Evolutionary conservation across 2,888 invertebrate species (phyloP), one percentile per base, ranked within the genome.

Genomic region (Tiliacea citrago): DNA sequence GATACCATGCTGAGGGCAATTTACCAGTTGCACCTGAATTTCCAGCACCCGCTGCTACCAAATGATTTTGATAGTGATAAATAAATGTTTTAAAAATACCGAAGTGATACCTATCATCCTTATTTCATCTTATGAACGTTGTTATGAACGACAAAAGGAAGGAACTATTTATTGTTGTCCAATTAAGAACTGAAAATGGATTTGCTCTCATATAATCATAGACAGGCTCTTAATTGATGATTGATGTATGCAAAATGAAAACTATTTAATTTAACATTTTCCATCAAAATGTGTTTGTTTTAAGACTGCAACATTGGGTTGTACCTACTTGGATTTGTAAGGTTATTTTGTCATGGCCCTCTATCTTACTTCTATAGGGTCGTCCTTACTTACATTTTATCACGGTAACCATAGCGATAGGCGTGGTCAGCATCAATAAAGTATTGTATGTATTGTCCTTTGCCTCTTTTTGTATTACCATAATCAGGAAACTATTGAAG

Each of bases 1-100:
- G 94, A 12, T 82, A 82, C 57, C 90, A 90, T 39, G 88, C 89
- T 12, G 90, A 92, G 73, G 92, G 91, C n/a, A 81, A 86, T 82
- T 73, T 94, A 47, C 89, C 90, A 70, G 84, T 86, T 21, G 53
- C 68, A 18, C 65, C 68, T 55, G 49, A 62, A 45, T 67, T 45
- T 5, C 51, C 67, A 42, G 39, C 47, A 16, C n/a, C 29, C 1
- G 16, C 35, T 13, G 4, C 39, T 21, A 35, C n/a, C 7, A 51
- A 51, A 57, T 51, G 18, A 57, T 63, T 39, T 21, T 51, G 7
- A 51, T 62, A 39, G 45, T 63, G 51, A 77, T n/a, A 9, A 71
- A 60, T 65, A 77, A 47, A 65, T n/a, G 1, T 47, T 61, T n/a
- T n/a, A n/a, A n/a, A n/a, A n/a, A n/a, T n/a, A n/a, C n/a, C n/a